Conservation (phyloP, 1,140 invertebrate species). For the Potamilus streckersoni region DNA sequence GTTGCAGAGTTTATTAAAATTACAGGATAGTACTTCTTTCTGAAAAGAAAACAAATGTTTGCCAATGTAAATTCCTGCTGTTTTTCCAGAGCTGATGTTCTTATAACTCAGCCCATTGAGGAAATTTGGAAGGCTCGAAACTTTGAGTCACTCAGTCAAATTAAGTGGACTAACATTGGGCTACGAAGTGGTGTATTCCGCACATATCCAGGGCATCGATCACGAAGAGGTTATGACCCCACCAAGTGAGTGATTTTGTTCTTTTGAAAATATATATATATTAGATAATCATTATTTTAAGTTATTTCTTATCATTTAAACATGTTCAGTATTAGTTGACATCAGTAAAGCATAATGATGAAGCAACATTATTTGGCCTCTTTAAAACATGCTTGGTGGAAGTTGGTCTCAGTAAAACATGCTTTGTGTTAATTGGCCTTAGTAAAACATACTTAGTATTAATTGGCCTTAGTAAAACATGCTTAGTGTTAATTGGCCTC, state of each 20-base stretch:
- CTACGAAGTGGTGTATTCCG: constrained; percentile 69
- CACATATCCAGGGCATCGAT: constrained; percentile 69
- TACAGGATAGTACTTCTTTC: background rate
- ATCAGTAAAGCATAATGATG: too few species aligned
- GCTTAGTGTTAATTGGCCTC: too few species aligned
- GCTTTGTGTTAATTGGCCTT: too few species aligned
- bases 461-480: too few species aligned
- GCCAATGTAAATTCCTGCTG: background rate
- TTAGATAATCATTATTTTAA: constrained; percentile 2
- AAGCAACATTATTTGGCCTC: too few species aligned
- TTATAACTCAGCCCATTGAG: constrained; percentile 69
- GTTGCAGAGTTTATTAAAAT: too few species aligned
- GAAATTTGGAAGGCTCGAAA: constrained; percentile 63
- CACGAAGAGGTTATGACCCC: constrained; percentile 66
- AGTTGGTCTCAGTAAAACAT: too few species aligned
- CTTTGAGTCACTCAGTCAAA: constrained; percentile 67
- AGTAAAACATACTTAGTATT: too few species aligned
- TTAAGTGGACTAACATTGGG: constrained; percentile 70
- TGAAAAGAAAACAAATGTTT: background rate
- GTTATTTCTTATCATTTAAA: background rate
- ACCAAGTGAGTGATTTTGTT: constrained; percentile 52
- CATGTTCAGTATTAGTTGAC: too few species aligned
- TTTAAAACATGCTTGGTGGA: too few species aligned
- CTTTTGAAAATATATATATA: background rate
- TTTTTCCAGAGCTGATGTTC: constrained; percentile 65